Evolutionary conservation across 2,888 invertebrate species (phyloP).

Genomic region (Ecdyonurus torrentis): DNA sequence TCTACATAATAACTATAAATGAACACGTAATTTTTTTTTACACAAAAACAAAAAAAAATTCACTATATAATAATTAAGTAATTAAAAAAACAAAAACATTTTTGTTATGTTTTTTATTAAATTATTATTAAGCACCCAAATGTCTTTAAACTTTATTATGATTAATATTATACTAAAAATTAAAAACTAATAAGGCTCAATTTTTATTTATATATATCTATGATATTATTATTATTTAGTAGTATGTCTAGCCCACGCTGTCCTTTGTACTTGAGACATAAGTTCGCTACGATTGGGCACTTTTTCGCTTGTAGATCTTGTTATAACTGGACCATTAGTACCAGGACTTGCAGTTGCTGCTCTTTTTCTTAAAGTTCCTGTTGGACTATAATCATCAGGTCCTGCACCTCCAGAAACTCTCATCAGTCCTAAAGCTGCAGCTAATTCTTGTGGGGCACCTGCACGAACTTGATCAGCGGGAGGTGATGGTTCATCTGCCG

Average conservation of each 20-base stretch:
- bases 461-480: conserved; percentile 11
- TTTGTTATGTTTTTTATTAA: too few species aligned
- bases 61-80: too few species aligned
- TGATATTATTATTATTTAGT: conserved; percentile 48
- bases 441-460: conserved; percentile 13
- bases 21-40: background rate
- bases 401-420: conserved; percentile 19
- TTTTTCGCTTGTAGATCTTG: conserved; percentile 69
- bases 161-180: too few species aligned
- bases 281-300: conserved; percentile 71
- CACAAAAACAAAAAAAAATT: too few species aligned
- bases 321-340: conserved; percentile 44
- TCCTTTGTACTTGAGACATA: conserved; percentile 65
- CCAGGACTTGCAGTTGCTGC: conserved; percentile 16
- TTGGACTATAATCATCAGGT: conserved; percentile 21
- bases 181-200: too few species aligned
- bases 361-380: conserved; percentile 17
- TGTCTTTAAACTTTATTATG: background rate
- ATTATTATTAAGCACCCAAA: background rate
- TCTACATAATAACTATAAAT: background rate
- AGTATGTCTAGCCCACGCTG: conserved; percentile 74
- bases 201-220: too few species aligned
- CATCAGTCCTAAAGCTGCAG: background rate
- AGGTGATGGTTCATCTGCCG: conserved; percentile 14
- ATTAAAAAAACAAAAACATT: too few species aligned